Evolutionary conservation across 2,888 invertebrate species (phyloP).

Genomic region (Prosapia bicincta): DNA sequence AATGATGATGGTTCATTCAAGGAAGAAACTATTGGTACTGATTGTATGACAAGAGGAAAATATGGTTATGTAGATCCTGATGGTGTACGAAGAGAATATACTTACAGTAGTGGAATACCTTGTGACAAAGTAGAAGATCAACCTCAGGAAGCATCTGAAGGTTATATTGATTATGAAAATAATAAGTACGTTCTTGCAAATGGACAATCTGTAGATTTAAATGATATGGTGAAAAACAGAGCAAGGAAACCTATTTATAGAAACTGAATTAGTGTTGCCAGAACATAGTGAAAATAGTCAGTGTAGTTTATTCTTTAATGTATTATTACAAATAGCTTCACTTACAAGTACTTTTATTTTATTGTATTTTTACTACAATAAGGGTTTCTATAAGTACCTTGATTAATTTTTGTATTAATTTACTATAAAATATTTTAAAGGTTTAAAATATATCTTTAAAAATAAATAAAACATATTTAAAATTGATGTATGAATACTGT

Average conservation of each 20-base stretch:
- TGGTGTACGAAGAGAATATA: conserved; percentile 74
- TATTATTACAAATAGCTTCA: no score
- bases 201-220: conserved; percentile 67
- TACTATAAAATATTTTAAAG: no score
- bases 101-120: conserved; percentile 75
- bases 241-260: conserved; percentile 61
- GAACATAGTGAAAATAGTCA: neutral
- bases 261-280: conserved; percentile 42
- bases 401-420: no score
- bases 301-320: neutral
- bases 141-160: conserved; percentile 40
- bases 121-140: conserved; percentile 54
- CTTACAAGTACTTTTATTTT: no score
- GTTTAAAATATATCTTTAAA: no score
- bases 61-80: conserved; percentile 85
- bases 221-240: conserved; percentile 64
- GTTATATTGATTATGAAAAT: conserved; percentile 69
- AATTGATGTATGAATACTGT: no score
- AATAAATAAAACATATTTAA: no score
- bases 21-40: conserved; percentile 75
- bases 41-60: conserved; percentile 72
- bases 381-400: no score
- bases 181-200: conserved; percentile 69
- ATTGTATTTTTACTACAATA: no score
- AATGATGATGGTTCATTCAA: conserved; percentile 86